Conservation (phyloP, 2,888 invertebrate species). For the Drosophila tanythrix region DNA sequence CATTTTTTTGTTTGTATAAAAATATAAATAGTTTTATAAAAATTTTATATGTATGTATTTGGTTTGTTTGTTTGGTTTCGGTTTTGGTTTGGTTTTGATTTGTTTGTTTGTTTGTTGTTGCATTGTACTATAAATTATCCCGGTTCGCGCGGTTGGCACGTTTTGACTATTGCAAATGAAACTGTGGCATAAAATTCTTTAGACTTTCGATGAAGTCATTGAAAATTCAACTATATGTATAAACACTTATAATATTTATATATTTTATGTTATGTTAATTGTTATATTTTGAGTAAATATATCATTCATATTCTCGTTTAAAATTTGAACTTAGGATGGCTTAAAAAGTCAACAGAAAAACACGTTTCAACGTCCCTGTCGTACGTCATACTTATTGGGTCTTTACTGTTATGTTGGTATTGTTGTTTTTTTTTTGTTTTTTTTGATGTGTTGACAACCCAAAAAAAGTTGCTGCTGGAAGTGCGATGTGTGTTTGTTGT, state of each 20-base stretch:
- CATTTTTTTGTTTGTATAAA: constrained; percentile 82
- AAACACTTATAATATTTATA: constrained; percentile 70
- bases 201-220: constrained; percentile 36
- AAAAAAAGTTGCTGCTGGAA: constrained; percentile 78
- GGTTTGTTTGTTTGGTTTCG: constrained; percentile 52
- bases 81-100: constrained; percentile 55
- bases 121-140: constrained; percentile 86
- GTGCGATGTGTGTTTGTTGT: constrained; percentile 67
- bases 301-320: constrained; percentile 51
- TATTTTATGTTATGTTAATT: constrained; percentile 47
- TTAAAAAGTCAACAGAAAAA: constrained; percentile 67
- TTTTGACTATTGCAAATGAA: constrained; percentile 85
- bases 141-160: constrained; percentile 80
- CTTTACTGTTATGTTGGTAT: constrained; percentile 19
- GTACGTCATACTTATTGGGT: constrained; percentile 19
- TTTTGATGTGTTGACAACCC: constrained; percentile 74
- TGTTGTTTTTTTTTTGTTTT: constrained; percentile 23
- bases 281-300: constrained; percentile 59
- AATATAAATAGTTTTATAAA: constrained; percentile 83
- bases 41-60: constrained; percentile 72
- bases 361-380: constrained; percentile 22
- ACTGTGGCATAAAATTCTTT: constrained; percentile 73
- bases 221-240: constrained; percentile 69
- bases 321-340: constrained; percentile 79
- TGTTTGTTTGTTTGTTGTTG: constrained; percentile 70